Percentiles rank a stretch among this genome's conserved stretches.
phyloP scores from a whole-genome alignment of 2,113 vertebrate species.

The Nothocercus julius region DNA sequence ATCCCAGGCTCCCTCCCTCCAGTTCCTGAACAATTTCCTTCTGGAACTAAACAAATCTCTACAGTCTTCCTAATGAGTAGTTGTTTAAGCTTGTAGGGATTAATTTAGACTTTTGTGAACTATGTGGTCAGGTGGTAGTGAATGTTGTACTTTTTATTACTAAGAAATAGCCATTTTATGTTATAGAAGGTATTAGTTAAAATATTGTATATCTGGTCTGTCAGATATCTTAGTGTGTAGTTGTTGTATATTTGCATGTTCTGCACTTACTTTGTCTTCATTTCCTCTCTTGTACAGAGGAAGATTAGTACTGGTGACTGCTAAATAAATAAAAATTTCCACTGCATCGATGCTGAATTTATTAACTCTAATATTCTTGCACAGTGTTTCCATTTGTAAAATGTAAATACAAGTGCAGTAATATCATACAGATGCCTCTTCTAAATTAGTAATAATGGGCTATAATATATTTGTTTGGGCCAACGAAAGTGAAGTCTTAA shows the following conservation, averaged over 20 bases:
- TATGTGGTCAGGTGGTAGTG: not conserved
- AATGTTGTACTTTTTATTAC: not conserved
- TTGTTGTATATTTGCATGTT: not conserved
- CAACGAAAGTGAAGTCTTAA: not conserved
- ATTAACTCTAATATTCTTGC: not conserved
- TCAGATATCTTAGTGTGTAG: not conserved
- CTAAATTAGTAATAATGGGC: not conserved
- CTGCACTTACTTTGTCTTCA: not conserved
- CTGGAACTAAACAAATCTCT: slow-evolving; percentile 13
- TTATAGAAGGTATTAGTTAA: not conserved
- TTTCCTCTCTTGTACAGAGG: not conserved
- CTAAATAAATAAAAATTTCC: not conserved
- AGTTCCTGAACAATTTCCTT: slow-evolving; percentile 11
- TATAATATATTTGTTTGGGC: not conserved
- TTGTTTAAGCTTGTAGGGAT: not conserved
- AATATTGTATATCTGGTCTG: not conserved
- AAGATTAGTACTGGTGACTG: not conserved
- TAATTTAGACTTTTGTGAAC: not conserved
- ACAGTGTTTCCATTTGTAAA: not conserved
- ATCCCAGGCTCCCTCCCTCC: not conserved
- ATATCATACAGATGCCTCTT: not conserved
- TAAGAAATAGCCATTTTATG: not conserved
- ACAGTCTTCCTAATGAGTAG: not conserved
- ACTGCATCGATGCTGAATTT: not conserved
- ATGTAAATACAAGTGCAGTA: not conserved